Evolutionary conservation across 2,113 vertebrate genomes (phyloP).

Genomic region (Rana temporaria): DNA sequence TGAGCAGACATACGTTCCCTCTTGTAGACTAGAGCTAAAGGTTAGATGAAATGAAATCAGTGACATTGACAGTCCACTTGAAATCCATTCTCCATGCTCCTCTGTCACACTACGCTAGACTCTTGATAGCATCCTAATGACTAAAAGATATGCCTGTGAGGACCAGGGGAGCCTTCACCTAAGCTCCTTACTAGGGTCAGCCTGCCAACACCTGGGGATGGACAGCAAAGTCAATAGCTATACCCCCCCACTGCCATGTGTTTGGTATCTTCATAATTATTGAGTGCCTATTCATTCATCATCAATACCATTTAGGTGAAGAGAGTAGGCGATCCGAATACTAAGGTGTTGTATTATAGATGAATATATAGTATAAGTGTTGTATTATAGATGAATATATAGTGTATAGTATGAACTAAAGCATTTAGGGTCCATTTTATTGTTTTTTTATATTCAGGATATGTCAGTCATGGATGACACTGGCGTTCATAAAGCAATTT

Average conservation of each 20-base stretch:
- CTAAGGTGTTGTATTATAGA: no score
- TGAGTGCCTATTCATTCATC: no score
- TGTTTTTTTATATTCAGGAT: slow-evolving; percentile 21
- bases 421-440: neutral
- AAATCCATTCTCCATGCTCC: slow-evolving; percentile 80
- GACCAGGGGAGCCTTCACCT: neutral
- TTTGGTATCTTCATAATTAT: no score
- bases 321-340: no score
- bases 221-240: no score
- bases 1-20: slow-evolving; percentile 86
- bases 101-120: slow-evolving; percentile 59
- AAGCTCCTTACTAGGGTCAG: neutral
- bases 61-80: slow-evolving; percentile 81
- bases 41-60: slow-evolving; percentile 82
- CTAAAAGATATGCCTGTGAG: neutral
- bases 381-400: no score
- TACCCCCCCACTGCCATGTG: no score
- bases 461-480: slow-evolving; percentile 87
- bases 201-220: no score
- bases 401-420: neutral
- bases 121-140: slow-evolving; percentile 46
- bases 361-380: no score
- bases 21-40: slow-evolving; percentile 82
- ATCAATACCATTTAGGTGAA: no score
- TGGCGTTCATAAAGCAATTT: slow-evolving; percentile 83